Base-by-base conservation (phyloP, 2,888 invertebrate genomes). In the Chirona hameri region DNA sequence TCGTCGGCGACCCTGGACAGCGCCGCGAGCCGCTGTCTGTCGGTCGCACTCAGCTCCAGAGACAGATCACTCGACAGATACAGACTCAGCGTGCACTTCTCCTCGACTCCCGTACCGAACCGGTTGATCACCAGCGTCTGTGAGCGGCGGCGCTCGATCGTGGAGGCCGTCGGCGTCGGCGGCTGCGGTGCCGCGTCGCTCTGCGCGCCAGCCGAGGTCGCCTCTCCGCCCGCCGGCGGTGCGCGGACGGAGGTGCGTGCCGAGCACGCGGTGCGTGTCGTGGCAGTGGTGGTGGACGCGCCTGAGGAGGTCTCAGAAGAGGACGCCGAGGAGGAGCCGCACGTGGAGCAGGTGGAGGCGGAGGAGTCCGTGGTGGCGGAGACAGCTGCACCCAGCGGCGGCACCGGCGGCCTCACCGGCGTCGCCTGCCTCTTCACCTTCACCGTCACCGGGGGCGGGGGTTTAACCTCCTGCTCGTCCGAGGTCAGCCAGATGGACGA, bases 1-100 rank as follows among this genome's bases (percentile, higher is more conserved):
- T 95, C 95, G 46, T 93, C 93, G 0, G 95, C 95, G 87, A 93
- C 92, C 84, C 94, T 93, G 87, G 92, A 92, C 46, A 96, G 88
- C 86, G 95, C 95, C 85, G 93, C 88, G 52, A 87, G 87, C 72
- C 88, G 87, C 55, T 89, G 84, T 31, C 90, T 84, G 55, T 83
- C 84, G 27, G 65, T 79, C 14, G 79, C n/a, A 7, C 82, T 69
- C 27, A 83, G 46, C 69, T 82, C 81, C n/a, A 81, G 81, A 1
- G 79, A 81, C 81, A 81, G 80, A 46, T 69, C 82, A 24, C 83
- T 82, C 21, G 81, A 27, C 21, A 82, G 81, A 39, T 76, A 76
- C 39, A 76, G 46, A 12, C 76, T 76, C 21, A 76, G 76, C 24
- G 76, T 46, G 46, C 76, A 76, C 46, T 76, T 76, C 76, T 76